Evolutionary conservation across 1,140 invertebrate species (phyloP).

Genomic region (Wasmannia auropunctata): DNA sequence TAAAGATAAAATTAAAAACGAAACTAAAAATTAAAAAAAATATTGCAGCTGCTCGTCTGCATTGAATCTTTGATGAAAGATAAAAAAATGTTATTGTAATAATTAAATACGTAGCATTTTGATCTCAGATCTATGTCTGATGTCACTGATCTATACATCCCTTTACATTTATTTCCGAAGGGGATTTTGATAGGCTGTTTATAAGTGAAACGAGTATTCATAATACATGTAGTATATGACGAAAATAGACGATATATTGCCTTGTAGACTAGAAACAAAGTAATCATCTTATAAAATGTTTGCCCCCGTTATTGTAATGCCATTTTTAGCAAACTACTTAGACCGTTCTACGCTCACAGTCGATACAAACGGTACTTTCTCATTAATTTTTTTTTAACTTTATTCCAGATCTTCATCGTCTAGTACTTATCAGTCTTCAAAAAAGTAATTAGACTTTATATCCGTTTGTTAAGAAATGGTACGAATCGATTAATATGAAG

Average conservation of each 20-base stretch:
- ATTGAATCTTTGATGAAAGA: not conserved
- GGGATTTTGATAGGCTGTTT: slow-evolving; percentile 56
- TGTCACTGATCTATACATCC: slow-evolving; percentile 72
- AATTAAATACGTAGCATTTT: slow-evolving; percentile 17
- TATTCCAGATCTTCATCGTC: slow-evolving; percentile 58
- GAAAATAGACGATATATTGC: slow-evolving; percentile 75
- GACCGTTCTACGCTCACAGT: slow-evolving; percentile 65
- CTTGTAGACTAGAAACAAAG: slow-evolving; percentile 80
- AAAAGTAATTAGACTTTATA: slow-evolving; percentile 71
- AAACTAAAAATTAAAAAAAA: slow-evolving; percentile 59
- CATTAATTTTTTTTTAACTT: no score
- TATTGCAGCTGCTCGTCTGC: not conserved
- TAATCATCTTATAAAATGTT: slow-evolving; percentile 73
- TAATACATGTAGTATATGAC: slow-evolving; percentile 64
- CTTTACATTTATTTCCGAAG: slow-evolving; percentile 49
- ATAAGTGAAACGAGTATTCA: slow-evolving; percentile 62
- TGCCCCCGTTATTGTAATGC: slow-evolving; percentile 54
- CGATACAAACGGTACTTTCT: slow-evolving; percentile 65
- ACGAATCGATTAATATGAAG: slow-evolving; percentile 62
- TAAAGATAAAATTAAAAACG: slow-evolving; percentile 53
- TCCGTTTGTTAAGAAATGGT: slow-evolving; percentile 41
- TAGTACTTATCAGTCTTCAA: slow-evolving; percentile 80
- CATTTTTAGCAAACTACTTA: slow-evolving; percentile 63
- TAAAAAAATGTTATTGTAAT: slow-evolving; percentile 14
- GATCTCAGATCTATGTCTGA: slow-evolving; percentile 37